Evolutionary conservation across 2,113 vertebrate genomes (phyloP).

Genomic region (Glaucidium brasilianum): DNA sequence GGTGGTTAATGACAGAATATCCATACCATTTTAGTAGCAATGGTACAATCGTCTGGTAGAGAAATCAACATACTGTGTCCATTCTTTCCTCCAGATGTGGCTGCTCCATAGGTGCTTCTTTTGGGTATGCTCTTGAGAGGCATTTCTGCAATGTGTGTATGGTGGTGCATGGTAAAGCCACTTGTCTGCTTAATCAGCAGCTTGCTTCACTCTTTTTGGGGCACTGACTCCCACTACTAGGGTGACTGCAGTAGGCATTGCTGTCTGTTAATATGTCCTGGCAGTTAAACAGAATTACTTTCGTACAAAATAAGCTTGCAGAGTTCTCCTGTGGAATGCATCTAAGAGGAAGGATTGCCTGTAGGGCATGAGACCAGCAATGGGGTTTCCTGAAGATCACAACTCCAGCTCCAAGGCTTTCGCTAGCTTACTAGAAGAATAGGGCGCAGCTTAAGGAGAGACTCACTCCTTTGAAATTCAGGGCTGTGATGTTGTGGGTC

Average conservation of each 20-base stretch:
- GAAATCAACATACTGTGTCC: neutral
- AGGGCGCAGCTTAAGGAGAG: neutral
- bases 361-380: neutral
- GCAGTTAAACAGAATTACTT: neutral
- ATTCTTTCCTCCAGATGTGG: neutral
- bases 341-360: neutral
- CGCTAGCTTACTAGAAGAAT: neutral
- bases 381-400: conserved; percentile 4
- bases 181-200: neutral
- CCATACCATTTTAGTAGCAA: neutral
- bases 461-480: conserved; percentile 47
- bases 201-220: neutral
- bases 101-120: neutral
- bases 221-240: neutral
- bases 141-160: neutral
- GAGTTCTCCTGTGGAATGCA: neutral
- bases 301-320: neutral
- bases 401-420: conserved; percentile 19
- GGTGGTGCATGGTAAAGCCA: neutral
- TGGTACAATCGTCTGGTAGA: neutral
- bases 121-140: neutral
- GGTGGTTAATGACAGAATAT: neutral
- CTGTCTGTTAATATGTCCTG: neutral
- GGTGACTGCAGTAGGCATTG: neutral
- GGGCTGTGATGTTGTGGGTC: conserved; percentile 10